Percentiles rank a stretch among this genome's conserved stretches.
phyloP scores from a whole-genome alignment of 2,888 invertebrate species.

The Peribatodes rhomboidaria region DNA sequence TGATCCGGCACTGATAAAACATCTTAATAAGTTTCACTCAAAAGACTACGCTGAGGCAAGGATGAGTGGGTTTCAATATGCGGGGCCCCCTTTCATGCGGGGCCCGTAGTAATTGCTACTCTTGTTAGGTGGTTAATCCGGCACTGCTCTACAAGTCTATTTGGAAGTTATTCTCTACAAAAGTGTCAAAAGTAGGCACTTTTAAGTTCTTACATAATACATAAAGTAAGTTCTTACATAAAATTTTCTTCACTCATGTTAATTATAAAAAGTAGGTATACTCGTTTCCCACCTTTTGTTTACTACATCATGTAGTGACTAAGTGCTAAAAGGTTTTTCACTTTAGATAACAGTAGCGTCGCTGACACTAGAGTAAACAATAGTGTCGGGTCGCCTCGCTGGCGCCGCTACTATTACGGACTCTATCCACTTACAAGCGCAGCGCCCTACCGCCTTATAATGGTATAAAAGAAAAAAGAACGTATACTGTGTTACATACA shows the following conservation, averaged over 20 bases:
- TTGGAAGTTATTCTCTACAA: neutral
- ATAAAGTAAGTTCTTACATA: neutral
- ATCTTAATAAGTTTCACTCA: no score
- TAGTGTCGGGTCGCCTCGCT: conserved; percentile 58
- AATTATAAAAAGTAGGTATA: conserved; percentile 23
- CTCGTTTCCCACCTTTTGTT: conserved; percentile 34
- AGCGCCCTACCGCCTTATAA: no score
- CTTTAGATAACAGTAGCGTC: conserved; percentile 48
- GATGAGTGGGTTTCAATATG: no score
- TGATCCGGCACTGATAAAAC: no score
- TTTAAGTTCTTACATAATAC: neutral
- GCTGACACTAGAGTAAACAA: conserved; percentile 59
- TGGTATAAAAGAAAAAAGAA: no score
- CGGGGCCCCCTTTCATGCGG: no score
- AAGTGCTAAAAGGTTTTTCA: conserved; percentile 53
- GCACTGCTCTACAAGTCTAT: neutral
- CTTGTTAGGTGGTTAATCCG: no score
- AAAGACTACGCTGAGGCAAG: no score
- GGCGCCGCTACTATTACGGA: conserved; percentile 78
- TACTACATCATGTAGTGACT: conserved; percentile 25
- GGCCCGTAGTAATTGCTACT: no score
- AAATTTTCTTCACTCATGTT: conserved; percentile 8
- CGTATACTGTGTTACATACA: no score
- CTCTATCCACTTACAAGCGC: no score
- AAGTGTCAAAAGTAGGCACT: no score